Percentiles rank a stretch among this genome's conserved stretches.
Evolutionary conservation across 1,140 invertebrate species (phyloP).

Genomic region (Dinoponera quadriceps): DNA sequence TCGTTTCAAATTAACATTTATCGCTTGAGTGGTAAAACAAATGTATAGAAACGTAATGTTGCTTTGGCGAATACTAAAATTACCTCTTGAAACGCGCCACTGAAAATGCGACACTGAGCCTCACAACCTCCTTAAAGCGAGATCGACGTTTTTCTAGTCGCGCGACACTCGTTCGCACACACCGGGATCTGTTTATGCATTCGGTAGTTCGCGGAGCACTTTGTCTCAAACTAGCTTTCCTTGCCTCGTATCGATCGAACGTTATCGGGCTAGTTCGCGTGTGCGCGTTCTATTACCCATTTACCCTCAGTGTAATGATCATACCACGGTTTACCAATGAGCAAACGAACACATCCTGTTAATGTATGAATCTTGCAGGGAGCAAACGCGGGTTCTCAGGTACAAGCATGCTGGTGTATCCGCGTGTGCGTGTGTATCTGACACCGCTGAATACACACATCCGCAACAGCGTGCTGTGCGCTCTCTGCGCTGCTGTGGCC

Average conservation of each 20-base stretch:
- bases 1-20: too few relatives aligned
- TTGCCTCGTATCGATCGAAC: slow-evolving; percentile 30
- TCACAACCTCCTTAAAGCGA: too few relatives aligned
- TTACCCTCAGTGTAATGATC: slow-evolving; percentile 43
- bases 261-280: slow-evolving; percentile 32
- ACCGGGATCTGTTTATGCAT: not conserved
- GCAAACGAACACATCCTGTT: slow-evolving; percentile 64
- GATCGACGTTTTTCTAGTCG: not conserved
- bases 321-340: slow-evolving; percentile 57
- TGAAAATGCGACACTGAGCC: too few relatives aligned
- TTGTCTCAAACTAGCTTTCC: slow-evolving; percentile 38
- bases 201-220: slow-evolving; percentile 7
- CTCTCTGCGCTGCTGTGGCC: slow-evolving; percentile 4
- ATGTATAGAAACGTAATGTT: too few relatives aligned
- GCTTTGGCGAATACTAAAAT: too few relatives aligned
- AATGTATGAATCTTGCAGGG: slow-evolving; percentile 64
- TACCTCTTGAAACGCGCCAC: too few relatives aligned
- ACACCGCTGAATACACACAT: slow-evolving; percentile 13
- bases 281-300: slow-evolving; percentile 45
- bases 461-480: not conserved
- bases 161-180: not conserved
- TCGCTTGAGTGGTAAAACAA: too few relatives aligned
- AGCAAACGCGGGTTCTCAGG: slow-evolving; percentile 54
- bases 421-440: slow-evolving; percentile 15
- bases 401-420: slow-evolving; percentile 43